phyloP scores from a whole-genome alignment of 2,113 vertebrate species.

The Amphilophus citrinellus region DNA sequence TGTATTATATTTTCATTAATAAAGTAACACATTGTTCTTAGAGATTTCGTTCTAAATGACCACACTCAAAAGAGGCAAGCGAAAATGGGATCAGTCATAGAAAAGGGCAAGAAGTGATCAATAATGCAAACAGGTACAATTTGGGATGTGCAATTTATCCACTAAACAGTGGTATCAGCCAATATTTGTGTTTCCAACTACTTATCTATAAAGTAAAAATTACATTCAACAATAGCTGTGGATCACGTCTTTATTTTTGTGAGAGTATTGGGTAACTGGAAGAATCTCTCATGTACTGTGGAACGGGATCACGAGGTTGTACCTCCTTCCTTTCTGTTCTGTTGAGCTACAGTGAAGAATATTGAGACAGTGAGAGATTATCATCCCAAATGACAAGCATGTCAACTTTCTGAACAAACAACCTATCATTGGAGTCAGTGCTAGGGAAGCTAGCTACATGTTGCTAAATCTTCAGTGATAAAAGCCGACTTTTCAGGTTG shows the following conservation, averaged over 20 bases:
- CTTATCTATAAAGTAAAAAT: not conserved
- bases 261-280: not conserved
- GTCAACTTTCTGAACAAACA: no score
- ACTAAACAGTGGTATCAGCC: not conserved
- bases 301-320: not conserved
- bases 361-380: not conserved
- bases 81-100: not conserved
- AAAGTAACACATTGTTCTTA: not conserved
- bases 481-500: no score
- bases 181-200: not conserved
- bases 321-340: not conserved
- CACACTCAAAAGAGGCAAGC: accelerated
- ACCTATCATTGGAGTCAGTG: no score
- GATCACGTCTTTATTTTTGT: not conserved
- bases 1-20: slow-evolving; percentile 7
- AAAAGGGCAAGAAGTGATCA: not conserved
- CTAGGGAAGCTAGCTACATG: no score
- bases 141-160: not conserved
- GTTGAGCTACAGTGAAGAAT: not conserved
- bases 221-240: accelerated
- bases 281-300: not conserved
- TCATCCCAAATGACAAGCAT: not conserved
- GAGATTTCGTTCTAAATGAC: not conserved
- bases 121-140: not conserved
- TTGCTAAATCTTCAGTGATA: no score